A percentile compares a stretch with the other conserved stretches of the same genome.
phyloP scores from a whole-genome alignment of 2,888 invertebrate genomes.

The Pristionchus fissidentatus region DNA sequence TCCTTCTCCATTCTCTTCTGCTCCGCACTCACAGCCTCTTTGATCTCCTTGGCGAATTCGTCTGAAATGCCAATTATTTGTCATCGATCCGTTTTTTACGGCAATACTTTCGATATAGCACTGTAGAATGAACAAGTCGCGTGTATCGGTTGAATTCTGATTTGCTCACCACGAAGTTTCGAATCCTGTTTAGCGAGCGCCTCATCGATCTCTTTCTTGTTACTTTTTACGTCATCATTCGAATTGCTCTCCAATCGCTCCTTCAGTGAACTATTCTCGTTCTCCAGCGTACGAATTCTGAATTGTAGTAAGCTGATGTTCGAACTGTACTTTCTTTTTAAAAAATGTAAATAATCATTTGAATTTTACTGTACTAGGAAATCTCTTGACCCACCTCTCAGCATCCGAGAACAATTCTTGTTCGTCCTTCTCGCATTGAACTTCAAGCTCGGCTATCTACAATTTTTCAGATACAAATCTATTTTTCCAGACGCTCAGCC shows the following conservation, averaged over 20 bases:
- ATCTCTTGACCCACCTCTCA: constrained; percentile 38
- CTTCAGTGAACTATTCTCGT: constrained; percentile 53
- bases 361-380: neutral
- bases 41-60: constrained; percentile 29
- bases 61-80: neutral
- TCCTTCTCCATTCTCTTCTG: constrained; percentile 41
- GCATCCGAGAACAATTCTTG: constrained; percentile 49
- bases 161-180: constrained; percentile 28
- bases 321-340: neutral
- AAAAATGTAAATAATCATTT: neutral
- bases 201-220: constrained; percentile 53
- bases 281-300: constrained; percentile 50
- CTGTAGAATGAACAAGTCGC: no score
- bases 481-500: no score
- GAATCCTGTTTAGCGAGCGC: constrained; percentile 46
- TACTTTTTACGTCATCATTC: constrained; percentile 52
- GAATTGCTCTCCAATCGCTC: constrained; percentile 54
- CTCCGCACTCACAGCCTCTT: constrained; percentile 45
- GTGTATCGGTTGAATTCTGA: no score
- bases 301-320: neutral
- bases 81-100: no score
- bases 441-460: constrained; percentile 50
- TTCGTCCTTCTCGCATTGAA: constrained; percentile 50
- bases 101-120: no score
- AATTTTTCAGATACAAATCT: neutral